Evolutionary conservation across 2,888 invertebrate genomes (phyloP), one percentile per base, ranked within the genome.

Genomic region (Euzetes globulus): DNA sequence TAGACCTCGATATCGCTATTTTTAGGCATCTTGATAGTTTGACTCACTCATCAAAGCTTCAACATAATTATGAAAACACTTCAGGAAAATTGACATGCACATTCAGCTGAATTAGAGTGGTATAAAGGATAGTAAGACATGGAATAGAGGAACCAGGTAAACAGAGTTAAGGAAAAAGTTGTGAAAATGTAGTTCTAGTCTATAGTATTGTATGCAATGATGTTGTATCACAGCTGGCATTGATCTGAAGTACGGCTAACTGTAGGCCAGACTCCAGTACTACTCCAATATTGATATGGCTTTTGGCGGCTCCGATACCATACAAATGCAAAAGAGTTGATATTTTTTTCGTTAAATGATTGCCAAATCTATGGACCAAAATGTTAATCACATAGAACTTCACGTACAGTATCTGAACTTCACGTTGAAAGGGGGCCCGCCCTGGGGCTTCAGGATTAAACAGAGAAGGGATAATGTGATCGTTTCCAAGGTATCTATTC

Each of bases 371-470:
- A 71, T 71, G 71, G 71, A 71, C 71, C 71, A 71, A 47, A 47
- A 47, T 71, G 71, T 27, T 71, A n/a, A 25, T 29, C 50, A 50
- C 15, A 19, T n/a, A 13, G 58, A 58, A 17, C 58, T 58, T 22
- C 71, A 47, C 17, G 70, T 74, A 17, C 50, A 15, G n/a, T n/a
- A 50, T 50, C 73, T 76, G 11, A 72, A 76, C 29, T 73, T 76
- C 47, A 19, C 47, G n/a, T 41, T 76, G 1, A 76, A 74, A 72
- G 78, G 78, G 63, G 78, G 78, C 27, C 78, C 78, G 15, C 78
- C 77, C 22, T 79, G 78, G 78, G 78, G 78, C 27, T 79, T 79
- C 74, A 74, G 78, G 4, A 79, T 79, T 58, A 76, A 76, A 71
- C 73, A 76, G 60, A 37, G 68, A 13, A 33, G 55, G 9, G 65